Evolutionary conservation across 2,888 invertebrate species (phyloP), one percentile per base, ranked within the genome.

Genomic region (Chorisops tibialis): DNA sequence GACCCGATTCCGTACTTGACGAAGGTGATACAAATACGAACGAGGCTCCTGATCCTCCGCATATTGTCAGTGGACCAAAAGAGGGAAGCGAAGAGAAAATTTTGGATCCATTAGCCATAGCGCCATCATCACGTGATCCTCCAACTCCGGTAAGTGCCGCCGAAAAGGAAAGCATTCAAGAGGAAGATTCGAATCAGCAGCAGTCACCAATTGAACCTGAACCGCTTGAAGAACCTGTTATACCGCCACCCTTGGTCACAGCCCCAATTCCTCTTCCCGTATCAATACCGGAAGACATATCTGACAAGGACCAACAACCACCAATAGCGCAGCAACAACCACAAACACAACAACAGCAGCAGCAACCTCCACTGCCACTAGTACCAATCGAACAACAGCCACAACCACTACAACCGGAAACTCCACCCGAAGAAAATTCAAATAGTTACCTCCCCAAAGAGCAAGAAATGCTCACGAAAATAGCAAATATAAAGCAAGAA

Each of bases 1-100:
- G 79, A 12, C 78, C 79, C 3, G 91, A 90, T 70, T 88, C 92
- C 43, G 86, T 89, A 50, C 86, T 89, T 78, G 85, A 85, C 70
- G 81, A 83, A 64, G 86, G 85, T 68, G 81, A 78, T 68, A 30
- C 30, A 30, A 80, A 80, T 62, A 76, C 77, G n/a, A 79, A 74
- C 24, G 79, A 79, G 62, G 74, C 76, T 18, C 72, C 73, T 39
- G 79, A 79, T 35, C 73, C 72, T 59, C 73, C 74, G 49, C 71
- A 76, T 72, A 77, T 70, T 69, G 79, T 81, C 69, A 66, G 70
- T 61, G 78, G 79, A 48, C 62, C 70, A 47, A 81, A 78, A 68
- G 77, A 78, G 11, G 56, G 56, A 4, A 21, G 56, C 61, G 80
- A 71, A 66, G 77, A 79, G 30, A 75, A 78, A 70, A 49, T 76